Evolutionary conservation across 2,797 vertebrate species (phyloP), one percentile per base, ranked within the genome.

Genomic region (Mycteria americana): DNA sequence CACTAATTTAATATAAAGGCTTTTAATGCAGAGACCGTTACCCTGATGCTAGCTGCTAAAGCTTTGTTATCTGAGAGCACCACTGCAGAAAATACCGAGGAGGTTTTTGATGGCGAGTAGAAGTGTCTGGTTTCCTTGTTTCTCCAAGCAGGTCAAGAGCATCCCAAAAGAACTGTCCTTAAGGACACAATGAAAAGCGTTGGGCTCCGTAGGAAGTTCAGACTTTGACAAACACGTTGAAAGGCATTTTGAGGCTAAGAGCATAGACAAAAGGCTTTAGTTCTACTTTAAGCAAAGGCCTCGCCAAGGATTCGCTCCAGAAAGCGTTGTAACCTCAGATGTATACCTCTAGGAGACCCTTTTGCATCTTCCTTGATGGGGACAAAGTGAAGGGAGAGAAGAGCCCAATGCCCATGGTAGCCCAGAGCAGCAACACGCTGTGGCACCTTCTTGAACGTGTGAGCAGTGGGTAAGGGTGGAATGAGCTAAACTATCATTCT

Each of bases 341-440:
- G 37, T 9, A 4, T 10, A 30, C n/a, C 31, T 60, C 41, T 5
- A 2, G 8, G 35, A 54, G 59, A 50, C 41, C 48, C 41, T 23
- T 57, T 30, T 30, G 13, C 9, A 0, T 80, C 68, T 69, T 70
- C 65, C 24, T 69, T 53, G 51, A 11, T 6, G 18, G 17, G 33
- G 37, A 31, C 13, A 76, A 9, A 33, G 50, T 21, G 30, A 46
- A 79, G 45, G 24, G 51, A 46, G n/a, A 53, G 53, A 30, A 59
- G 51, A 35, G 3, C 51, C n/a, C 37, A 8, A 5, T 4, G 5
- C 19, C 56, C 22, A 1, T 2, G 24, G 64, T 28, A 25, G 45
- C 45, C 33, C 28, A 6, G 33, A 76, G 24, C 35, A 39, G 10
- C 19, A n/a, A 11, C 2, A 11, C 0, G 4, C 18, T 17, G 24